Evolutionary conservation across 2,797 vertebrate genomes (phyloP).

Genomic region (Erpetoichthys calabaricus): DNA sequence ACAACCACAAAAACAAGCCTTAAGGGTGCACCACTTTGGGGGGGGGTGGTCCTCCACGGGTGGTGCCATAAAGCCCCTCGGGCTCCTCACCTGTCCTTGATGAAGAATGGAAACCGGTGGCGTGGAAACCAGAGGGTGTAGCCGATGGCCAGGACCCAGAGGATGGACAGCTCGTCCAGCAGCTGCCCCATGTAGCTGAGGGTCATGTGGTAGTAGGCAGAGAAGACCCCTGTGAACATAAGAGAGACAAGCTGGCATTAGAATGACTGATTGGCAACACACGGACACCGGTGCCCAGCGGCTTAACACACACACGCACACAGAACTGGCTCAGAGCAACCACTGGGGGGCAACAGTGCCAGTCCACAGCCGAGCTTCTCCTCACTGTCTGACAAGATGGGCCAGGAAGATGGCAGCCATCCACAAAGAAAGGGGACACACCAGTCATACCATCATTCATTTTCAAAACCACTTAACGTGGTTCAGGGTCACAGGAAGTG

Average conservation of each 20-base stretch:
- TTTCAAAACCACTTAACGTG: too few relatives aligned
- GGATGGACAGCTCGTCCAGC: constrained; percentile 82
- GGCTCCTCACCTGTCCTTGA: constrained; percentile 62
- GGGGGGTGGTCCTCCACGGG: too few relatives aligned
- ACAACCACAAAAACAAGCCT: too few relatives aligned
- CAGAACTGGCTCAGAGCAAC: not conserved
- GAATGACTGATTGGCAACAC: not conserved
- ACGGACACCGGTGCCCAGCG: too few relatives aligned
- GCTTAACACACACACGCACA: too few relatives aligned
- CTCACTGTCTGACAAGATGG: too few relatives aligned
- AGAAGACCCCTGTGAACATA: constrained; percentile 62
- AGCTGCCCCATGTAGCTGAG: constrained; percentile 85
- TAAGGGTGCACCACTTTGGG: too few relatives aligned
- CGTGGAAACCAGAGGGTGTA: constrained; percentile 78
- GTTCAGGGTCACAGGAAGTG: too few relatives aligned
- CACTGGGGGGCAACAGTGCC: not conserved
- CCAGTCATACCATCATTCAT: too few relatives aligned
- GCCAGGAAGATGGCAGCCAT: too few relatives aligned
- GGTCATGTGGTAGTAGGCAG: constrained; percentile 86
- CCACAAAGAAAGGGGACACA: too few relatives aligned
- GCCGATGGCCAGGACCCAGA: constrained; percentile 68
- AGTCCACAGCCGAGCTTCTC: not conserved
- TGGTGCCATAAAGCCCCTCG: not conserved
- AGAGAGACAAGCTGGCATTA: not conserved
- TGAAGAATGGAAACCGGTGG: constrained; percentile 62